A percentile compares a stretch with the other conserved stretches of the same genome.
Conservation (phyloP, 2,113 vertebrate genomes). For the Eretmochelys imbricata region DNA sequence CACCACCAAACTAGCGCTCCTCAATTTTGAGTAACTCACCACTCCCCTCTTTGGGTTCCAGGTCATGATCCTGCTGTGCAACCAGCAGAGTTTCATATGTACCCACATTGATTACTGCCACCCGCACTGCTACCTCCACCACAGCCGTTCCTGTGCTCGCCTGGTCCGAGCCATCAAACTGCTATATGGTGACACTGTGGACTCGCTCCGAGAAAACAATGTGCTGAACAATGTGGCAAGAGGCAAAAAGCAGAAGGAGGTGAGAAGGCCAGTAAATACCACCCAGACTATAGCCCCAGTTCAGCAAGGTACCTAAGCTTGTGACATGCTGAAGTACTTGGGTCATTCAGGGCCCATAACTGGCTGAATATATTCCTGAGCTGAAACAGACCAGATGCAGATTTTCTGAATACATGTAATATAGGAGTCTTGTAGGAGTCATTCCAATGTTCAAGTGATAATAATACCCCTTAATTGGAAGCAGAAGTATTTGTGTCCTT, state of each 20-base stretch:
- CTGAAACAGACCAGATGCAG: neutral
- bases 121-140: slow-evolving; percentile 96
- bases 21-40: neutral
- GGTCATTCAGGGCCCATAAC: neutral
- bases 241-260: slow-evolving; percentile 95
- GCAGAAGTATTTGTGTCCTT: neutral
- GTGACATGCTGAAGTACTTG: neutral
- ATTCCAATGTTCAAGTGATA: neutral
- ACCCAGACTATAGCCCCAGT: neutral
- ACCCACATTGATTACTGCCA: slow-evolving; percentile 97
- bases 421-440: neutral
- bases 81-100: slow-evolving; percentile 99
- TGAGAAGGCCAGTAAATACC: slow-evolving; percentile 60
- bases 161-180: slow-evolving; percentile 97
- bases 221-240: slow-evolving; percentile 76
- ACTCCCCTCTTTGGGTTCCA: slow-evolving; percentile 64
- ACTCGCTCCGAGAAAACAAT: slow-evolving; percentile 89
- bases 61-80: slow-evolving; percentile 98
- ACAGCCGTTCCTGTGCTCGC: slow-evolving; percentile 95
- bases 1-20: neutral
- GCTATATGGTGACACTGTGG: slow-evolving; percentile 93
- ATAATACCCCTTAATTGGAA: neutral
- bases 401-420: neutral
- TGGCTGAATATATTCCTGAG: neutral
- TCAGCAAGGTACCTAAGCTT: neutral